phyloP scores from a whole-genome alignment of 2,888 invertebrate species.

The Agrotis clavis region DNA sequence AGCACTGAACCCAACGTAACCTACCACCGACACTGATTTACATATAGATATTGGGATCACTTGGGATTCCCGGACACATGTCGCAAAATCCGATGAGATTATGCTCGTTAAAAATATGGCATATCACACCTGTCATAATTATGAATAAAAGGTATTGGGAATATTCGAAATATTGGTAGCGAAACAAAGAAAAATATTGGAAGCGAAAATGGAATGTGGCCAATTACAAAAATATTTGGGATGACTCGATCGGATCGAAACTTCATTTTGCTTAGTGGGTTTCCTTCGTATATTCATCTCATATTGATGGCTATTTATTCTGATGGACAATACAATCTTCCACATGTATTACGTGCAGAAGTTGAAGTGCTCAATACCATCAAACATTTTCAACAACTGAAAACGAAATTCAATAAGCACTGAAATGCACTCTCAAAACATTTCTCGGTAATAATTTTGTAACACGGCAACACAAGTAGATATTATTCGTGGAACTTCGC shows the following conservation, averaged over 20 bases:
- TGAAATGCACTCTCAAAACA: conserved; percentile 36
- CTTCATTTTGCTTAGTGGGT: conserved; percentile 1
- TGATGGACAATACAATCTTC: conserved; percentile 2
- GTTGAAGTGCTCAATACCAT: neutral
- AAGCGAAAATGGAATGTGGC: neutral
- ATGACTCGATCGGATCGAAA: neutral
- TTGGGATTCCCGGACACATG: conserved; percentile 39
- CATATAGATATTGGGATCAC: conserved; percentile 59
- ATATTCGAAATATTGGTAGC: neutral
- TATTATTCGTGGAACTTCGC: conserved; percentile 49
- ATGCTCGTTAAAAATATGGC: conserved; percentile 28
- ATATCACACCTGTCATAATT: conserved; percentile 18
- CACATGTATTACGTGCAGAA: neutral
- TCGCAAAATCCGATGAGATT: conserved; percentile 32
- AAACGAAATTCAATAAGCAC: conserved; percentile 35
- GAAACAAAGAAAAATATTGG: neutral
- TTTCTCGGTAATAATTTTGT: conserved; percentile 35
- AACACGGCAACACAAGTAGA: conserved; percentile 32
- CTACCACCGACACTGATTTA: conserved; percentile 61
- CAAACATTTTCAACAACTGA: conserved; percentile 9
- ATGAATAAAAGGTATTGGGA: neutral
- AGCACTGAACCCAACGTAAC: conserved; percentile 53
- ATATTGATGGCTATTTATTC: neutral
- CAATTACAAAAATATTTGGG: neutral
- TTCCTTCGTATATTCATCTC: neutral